phyloP scores from a whole-genome alignment of 92 coral and sea anemone species.

The Zoanthus sansibaricus region DNA sequence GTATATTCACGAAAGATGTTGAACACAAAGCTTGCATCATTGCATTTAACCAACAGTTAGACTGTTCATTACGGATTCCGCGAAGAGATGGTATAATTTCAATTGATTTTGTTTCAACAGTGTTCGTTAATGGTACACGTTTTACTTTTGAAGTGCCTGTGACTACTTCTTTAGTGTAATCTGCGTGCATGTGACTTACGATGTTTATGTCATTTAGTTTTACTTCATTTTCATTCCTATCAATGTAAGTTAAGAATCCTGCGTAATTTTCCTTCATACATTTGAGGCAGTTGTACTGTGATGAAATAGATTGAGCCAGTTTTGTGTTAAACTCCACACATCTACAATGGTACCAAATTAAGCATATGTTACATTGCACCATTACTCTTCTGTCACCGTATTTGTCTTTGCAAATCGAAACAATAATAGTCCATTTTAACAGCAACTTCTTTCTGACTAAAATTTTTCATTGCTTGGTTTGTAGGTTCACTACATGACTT shows the following conservation, averaged over 20 bases:
- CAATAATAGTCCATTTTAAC: neutral
- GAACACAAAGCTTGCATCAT: conserved; percentile 5
- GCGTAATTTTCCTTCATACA: neutral
- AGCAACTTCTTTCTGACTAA: neutral
- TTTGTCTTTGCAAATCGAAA: neutral
- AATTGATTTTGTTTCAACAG: neutral
- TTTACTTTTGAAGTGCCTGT: neutral
- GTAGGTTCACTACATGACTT: neutral
- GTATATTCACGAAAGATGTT: neutral
- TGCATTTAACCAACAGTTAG: conserved; percentile 10
- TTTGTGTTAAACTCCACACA: neutral
- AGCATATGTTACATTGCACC: conserved; percentile 1
- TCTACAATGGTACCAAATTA: conserved; percentile 5
- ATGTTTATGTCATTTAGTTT: neutral
- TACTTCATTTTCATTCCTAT: neutral
- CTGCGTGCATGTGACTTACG: neutral
- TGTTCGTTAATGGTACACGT: neutral
- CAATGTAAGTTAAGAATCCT: conserved; percentile 1
- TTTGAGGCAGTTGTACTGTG: conserved; percentile 4
- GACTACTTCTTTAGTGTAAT: neutral
- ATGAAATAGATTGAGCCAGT: neutral
- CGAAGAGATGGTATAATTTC: conserved; percentile 1
- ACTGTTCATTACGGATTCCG: conserved; percentile 6
- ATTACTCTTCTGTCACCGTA: conserved; percentile 3
- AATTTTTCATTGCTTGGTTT: neutral